These are phyloP conservation scores for Oreohelix idahoensis DNA, from an alignment of 1,140 invertebrate species.

Conservation along the genomic window DNA sequence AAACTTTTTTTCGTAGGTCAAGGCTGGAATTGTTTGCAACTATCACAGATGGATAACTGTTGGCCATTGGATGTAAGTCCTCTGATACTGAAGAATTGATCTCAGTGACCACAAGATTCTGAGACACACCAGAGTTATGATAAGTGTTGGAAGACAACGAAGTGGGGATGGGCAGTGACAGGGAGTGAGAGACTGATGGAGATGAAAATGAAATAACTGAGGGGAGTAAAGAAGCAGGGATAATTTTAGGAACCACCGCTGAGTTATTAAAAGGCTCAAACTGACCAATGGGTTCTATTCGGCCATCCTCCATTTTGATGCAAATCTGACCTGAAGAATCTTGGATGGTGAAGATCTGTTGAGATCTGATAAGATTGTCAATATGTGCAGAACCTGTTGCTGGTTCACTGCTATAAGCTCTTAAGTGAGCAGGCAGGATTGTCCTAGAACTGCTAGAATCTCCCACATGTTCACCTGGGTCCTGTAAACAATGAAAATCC, in stretches of 20 bases:
- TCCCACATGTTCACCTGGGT: not conserved
- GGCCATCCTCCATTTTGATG: slow-evolving; percentile 20
- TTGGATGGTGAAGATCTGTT: not conserved
- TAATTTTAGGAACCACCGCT: too few species aligned
- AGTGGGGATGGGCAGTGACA: too few species aligned
- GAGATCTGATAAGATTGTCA: not conserved
- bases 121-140: slow-evolving; percentile 26
- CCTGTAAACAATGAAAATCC: too few species aligned
- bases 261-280: not conserved
- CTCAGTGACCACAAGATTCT: slow-evolving; percentile 32
- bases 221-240: not conserved
- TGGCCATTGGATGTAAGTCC: too few species aligned
- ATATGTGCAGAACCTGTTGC: not conserved
- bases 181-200: too few species aligned
- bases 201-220: not conserved
- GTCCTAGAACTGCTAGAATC: not conserved
- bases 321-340: not conserved
- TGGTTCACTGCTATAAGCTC: not conserved
- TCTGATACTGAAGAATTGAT: too few species aligned
- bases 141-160: not conserved
- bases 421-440: not conserved
- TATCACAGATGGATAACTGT: slow-evolving; percentile 54
- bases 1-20: slow-evolving; percentile 60
- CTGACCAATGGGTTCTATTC: not conserved
- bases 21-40: slow-evolving; percentile 58